Base-by-base conservation (phyloP, 2,888 invertebrate genomes). In the Oxycera nigricornis region DNA sequence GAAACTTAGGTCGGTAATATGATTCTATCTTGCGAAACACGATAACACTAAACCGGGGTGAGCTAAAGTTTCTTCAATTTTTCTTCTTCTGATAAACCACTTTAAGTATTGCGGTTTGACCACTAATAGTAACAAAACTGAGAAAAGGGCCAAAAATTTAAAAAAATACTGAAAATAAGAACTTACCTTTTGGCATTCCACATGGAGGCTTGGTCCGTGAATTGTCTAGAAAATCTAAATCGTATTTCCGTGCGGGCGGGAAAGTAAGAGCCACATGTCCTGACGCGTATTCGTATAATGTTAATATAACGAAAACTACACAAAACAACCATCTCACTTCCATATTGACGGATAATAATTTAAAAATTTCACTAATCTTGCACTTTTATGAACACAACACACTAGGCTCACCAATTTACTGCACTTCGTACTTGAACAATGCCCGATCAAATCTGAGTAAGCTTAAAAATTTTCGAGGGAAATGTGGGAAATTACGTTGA, bases 101-200 rank as follows among this genome's bases (percentile, higher is more conserved):
- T n/a, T n/a, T n/a, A n/a, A n/a, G n/a, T n/a, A n/a, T n/a, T n/a
- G n/a, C n/a, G n/a, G n/a, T n/a, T n/a, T n/a, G n/a, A n/a, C n/a
- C n/a, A n/a, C n/a, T n/a, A n/a, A n/a, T n/a, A n/a, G n/a, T n/a
- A n/a, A n/a, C n/a, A n/a, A n/a, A n/a, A n/a, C n/a, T n/a, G n/a
- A n/a, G n/a, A n/a, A n/a, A n/a, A n/a, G n/a, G n/a, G n/a, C n/a
- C n/a, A n/a, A n/a, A n/a, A n/a, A n/a, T n/a, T n/a, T n/a, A n/a
- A n/a, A n/a, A n/a, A n/a, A n/a, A n/a, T n/a, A n/a, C 3, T 9
- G 14, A 57, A 57, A 57, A 24, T 2, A 22, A 57, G 62, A 55
- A 83, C 88, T 89, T 86, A 95, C 95, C 95, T 92, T 92, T 94
- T 26, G 96, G 95, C 94, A 97, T 96, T 78, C 97, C 97, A 85